Evolutionary conservation across 2,113 vertebrate genomes (phyloP).

Genomic region (Meriones unguiculatus): DNA sequence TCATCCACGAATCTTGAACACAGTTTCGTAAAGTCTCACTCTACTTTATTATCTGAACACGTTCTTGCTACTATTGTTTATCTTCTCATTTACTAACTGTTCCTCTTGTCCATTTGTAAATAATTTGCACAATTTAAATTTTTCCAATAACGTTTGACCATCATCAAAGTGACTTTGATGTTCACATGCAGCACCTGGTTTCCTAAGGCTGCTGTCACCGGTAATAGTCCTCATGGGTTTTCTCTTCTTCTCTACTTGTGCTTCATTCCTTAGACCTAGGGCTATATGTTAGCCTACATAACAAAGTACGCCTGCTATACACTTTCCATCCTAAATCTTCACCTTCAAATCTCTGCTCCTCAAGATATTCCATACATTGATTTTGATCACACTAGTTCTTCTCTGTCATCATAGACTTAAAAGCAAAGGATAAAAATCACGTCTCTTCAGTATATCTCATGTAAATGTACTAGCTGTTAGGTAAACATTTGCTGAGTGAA

Average conservation of each 20-base stretch:
- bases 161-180: neutral
- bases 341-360: neutral
- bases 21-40: neutral
- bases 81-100: neutral
- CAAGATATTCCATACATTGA: neutral
- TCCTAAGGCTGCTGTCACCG: neutral
- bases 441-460: neutral
- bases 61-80: neutral
- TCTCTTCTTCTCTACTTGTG: neutral
- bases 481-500: neutral
- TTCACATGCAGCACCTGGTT: neutral
- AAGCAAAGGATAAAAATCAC: neutral
- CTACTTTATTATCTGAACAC: neutral
- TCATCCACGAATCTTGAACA: neutral
- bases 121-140: neutral
- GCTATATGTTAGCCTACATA: neutral
- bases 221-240: too few species aligned
- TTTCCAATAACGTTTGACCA: neutral
- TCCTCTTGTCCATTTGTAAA: neutral
- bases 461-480: neutral
- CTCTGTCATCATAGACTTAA: neutral
- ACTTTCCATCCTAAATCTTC: neutral
- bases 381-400: neutral
- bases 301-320: neutral
- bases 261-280: too few species aligned